Conservation (phyloP, 2,888 invertebrate genomes). For the Pseudolycoriella hygida region DNA sequence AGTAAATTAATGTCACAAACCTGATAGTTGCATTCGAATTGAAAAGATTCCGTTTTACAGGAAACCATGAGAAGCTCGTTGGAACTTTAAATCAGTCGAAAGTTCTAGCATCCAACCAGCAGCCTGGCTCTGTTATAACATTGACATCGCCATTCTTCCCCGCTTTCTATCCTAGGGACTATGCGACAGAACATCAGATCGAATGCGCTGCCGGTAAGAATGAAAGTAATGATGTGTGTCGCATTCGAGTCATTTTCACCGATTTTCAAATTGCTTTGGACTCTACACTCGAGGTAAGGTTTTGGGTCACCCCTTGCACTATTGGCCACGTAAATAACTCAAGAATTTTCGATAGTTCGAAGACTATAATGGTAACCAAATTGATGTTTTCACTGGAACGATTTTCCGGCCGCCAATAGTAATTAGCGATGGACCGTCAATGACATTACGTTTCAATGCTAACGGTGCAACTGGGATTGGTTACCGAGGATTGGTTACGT, state of each 20-base stretch:
- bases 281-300: constrained; percentile 43
- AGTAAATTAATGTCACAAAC: too few species aligned
- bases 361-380: constrained; percentile 45
- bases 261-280: constrained; percentile 47
- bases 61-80: constrained; percentile 35
- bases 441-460: constrained; percentile 47
- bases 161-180: constrained; percentile 43
- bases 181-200: constrained; percentile 44
- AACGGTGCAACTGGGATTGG: constrained; percentile 49
- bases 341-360: constrained; percentile 33
- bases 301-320: not conserved
- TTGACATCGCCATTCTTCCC: constrained; percentile 52
- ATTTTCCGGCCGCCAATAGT: constrained; percentile 50
- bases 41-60: too few species aligned
- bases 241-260: constrained; percentile 43
- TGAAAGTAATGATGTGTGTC: constrained; percentile 22
- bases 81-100: constrained; percentile 25
- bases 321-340: not conserved
- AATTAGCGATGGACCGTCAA: constrained; percentile 40
- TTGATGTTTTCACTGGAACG: constrained; percentile 45
- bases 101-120: too few species aligned
- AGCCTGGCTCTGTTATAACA: constrained; percentile 23
- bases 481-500: constrained; percentile 38
- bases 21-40: too few species aligned
- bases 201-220: constrained; percentile 34